phyloP scores from a whole-genome alignment of 2,888 invertebrate species.

The Fragum sueziense region DNA sequence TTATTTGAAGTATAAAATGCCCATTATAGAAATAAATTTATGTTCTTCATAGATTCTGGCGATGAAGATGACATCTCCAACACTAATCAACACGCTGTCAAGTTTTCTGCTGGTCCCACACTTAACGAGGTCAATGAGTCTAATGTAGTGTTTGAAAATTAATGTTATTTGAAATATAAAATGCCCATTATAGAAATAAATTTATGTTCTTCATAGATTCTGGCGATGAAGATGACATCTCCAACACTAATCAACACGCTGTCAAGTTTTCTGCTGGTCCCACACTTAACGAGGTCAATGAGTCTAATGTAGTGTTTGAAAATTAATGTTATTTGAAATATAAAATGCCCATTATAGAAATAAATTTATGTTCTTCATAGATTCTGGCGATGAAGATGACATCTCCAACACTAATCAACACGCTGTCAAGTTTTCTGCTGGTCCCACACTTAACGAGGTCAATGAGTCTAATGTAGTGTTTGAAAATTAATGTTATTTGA shows the following conservation, averaged over 20 bases:
- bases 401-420: constrained; percentile 32
- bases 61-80: constrained; percentile 39
- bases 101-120: constrained; percentile 3
- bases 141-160: no score
- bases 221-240: constrained; percentile 40
- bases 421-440: constrained; percentile 28
- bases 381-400: constrained; percentile 49
- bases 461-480: no score
- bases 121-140: constrained; percentile 40
- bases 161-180: no score
- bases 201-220: constrained; percentile 27
- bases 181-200: no score
- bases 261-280: constrained; percentile 17
- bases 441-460: constrained; percentile 27
- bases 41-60: constrained; percentile 33
- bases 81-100: constrained; percentile 41
- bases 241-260: constrained; percentile 41
- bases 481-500: no score
- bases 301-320: no score
- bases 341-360: no score
- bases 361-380: constrained; percentile 6
- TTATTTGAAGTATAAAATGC: no score
- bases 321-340: no score
- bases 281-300: constrained; percentile 33
- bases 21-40: no score